Evolutionary conservation across 2,797 vertebrate species (phyloP).

Genomic region (Serranus cabrilla): DNA sequence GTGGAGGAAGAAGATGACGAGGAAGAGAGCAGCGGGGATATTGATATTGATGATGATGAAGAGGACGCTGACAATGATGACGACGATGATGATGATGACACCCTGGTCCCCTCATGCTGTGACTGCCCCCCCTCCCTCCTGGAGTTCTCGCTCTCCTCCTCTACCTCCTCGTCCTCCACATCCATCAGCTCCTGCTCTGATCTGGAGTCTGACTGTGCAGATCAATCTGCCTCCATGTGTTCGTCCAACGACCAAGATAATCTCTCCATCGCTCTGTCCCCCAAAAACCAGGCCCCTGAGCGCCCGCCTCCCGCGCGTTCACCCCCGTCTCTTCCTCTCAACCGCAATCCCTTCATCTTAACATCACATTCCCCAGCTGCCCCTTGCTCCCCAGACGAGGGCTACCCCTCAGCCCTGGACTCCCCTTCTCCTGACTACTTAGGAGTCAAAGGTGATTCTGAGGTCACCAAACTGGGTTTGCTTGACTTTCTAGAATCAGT

Average conservation of each 20-base stretch:
- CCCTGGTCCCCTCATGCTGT: conserved; percentile 86
- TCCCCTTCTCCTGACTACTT: conserved; percentile 84
- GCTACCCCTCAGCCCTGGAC: conserved; percentile 85
- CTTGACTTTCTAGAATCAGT: conserved; percentile 87
- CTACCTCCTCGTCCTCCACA: conserved; percentile 91
- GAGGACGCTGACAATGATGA: conserved; percentile 71
- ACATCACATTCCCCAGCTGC: conserved; percentile 55
- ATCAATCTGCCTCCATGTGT: conserved; percentile 79
- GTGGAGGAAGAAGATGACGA: conserved; percentile 75
- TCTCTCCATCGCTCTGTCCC: conserved; percentile 48
- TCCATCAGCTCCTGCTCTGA: conserved; percentile 97
- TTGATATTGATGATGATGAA: conserved; percentile 76
- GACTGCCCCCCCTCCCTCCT: conserved; percentile 86
- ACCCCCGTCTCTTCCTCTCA: conserved; percentile 74
- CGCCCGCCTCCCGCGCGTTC: conserved; percentile 66
- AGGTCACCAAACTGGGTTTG: conserved; percentile 81
- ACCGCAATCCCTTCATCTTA: conserved; percentile 67
- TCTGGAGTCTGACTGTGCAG: conserved; percentile 90
- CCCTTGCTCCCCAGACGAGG: conserved; percentile 87
- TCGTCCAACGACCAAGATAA: conserved; percentile 77
- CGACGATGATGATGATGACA: conserved; percentile 86
- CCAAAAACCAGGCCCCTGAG: conserved; percentile 69
- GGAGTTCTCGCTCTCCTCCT: conserved; percentile 87
- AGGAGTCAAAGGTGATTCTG: conserved; percentile 78
- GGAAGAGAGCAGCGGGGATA: conserved; percentile 76